Percentiles rank a stretch among this genome's conserved stretches.
Conservation (phyloP, 2,797 vertebrate genomes). For the Halcyon badia region DNA sequence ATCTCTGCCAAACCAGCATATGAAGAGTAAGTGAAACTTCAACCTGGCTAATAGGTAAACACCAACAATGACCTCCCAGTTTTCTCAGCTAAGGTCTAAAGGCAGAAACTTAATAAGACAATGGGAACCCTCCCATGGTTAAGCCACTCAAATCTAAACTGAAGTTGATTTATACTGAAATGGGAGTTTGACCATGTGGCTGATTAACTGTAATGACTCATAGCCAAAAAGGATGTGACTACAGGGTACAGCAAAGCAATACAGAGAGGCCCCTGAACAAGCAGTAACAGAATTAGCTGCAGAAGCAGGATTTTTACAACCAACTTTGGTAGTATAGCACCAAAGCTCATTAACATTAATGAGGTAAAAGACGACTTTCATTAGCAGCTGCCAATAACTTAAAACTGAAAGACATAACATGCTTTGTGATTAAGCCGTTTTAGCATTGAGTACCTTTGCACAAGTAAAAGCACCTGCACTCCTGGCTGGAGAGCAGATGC, state of each 20-base stretch:
- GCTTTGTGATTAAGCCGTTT: neutral
- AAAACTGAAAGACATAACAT: neutral
- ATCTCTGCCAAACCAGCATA: neutral
- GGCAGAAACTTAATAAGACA: neutral
- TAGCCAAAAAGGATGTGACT: neutral
- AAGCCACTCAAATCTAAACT: constrained; percentile 2
- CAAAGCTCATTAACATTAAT: neutral
- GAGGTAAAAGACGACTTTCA: neutral
- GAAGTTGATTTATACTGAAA: constrained; percentile 13
- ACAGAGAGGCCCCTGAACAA: neutral
- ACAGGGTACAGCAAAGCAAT: neutral
- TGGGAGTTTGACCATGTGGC: neutral
- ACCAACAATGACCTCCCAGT: neutral
- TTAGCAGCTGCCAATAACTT: neutral
- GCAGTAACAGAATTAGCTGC: neutral
- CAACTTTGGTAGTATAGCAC: neutral
- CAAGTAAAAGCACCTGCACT: neutral
- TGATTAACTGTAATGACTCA: constrained; percentile 25
- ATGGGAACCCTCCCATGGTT: neutral
- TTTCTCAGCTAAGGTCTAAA: neutral
- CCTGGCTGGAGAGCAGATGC: neutral
- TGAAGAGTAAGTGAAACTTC: neutral
- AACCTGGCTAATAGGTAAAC: neutral
- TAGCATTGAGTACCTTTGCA: neutral
- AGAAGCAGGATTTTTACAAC: neutral